phyloP scores from a whole-genome alignment of 2,888 invertebrate species.

The Romanomermis culicivorax region DNA sequence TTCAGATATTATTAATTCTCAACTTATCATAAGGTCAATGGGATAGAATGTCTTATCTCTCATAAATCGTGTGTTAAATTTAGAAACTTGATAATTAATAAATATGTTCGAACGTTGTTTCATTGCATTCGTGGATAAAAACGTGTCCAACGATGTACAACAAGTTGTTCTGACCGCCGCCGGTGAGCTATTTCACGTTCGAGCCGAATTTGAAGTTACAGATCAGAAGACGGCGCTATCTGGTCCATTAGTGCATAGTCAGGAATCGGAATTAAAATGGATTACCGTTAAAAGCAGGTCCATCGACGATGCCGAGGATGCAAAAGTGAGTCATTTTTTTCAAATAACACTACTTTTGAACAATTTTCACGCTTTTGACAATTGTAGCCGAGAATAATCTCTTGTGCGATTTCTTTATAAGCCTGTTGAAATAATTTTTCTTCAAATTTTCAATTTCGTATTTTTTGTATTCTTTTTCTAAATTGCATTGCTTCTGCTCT shows the following conservation, averaged over 20 bases:
- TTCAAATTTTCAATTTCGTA: no score
- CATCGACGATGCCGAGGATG: not conserved
- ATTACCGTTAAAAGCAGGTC: not conserved
- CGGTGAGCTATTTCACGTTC: not conserved
- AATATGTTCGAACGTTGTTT: not conserved
- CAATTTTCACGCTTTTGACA: not conserved
- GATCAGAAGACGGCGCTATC: not conserved
- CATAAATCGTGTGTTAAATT: no score
- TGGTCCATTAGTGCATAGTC: not conserved
- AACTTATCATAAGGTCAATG: no score
- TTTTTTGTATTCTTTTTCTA: no score
- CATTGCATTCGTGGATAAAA: not conserved
- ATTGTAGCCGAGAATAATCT: not conserved
- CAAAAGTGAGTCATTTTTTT: not conserved
- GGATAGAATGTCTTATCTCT: no score
- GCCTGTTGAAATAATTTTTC: no score
- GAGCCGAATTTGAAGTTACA: not conserved
- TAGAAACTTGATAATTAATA: not conserved
- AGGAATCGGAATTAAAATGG: not conserved
- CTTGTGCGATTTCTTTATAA: not conserved
- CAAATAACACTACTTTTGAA: not conserved
- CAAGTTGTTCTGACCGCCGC: not conserved
- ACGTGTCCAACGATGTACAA: not conserved
- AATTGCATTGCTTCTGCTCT: no score
- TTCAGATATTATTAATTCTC: no score